These are phyloP conservation scores for Uromys caudimaculatus DNA, from an alignment of 2,797 vertebrate genomes.

Conservation along the genomic window DNA sequence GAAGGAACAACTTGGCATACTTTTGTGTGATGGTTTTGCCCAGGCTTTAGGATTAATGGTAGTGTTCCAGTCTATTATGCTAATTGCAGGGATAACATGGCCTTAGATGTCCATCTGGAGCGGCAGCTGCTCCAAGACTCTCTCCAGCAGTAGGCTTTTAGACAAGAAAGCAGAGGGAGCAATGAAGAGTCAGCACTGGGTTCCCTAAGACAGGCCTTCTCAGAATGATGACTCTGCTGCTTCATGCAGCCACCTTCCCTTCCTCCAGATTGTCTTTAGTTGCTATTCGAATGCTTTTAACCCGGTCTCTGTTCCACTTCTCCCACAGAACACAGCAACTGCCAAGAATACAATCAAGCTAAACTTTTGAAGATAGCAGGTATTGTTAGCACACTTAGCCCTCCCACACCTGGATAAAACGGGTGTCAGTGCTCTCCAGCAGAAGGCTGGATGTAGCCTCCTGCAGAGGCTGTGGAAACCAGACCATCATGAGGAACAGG, in stretches of 20 bases:
- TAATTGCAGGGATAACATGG: slow-evolving; percentile 49
- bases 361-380: not conserved
- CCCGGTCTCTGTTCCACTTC: not conserved
- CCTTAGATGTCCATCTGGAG: slow-evolving; percentile 54
- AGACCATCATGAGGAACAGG: fast-evolving
- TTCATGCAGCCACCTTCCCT: not conserved
- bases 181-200: not conserved
- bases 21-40: slow-evolving; percentile 7
- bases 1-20: slow-evolving; percentile 6
- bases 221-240: not conserved
- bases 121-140: not conserved
- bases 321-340: not conserved
- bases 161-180: not conserved
- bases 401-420: fast-evolving
- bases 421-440: not conserved
- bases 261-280: not conserved
- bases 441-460: not conserved
- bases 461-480: not conserved
- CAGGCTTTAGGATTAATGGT: slow-evolving; percentile 20
- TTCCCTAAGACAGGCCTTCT: not conserved
- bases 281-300: not conserved
- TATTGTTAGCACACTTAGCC: not conserved
- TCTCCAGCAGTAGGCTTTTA: slow-evolving; percentile 49
- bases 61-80: slow-evolving; percentile 33
- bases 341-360: not conserved